A percentile compares a stretch with the other conserved stretches of the same genome.
phyloP scores from a whole-genome alignment of 2,113 vertebrate genomes.

The Tragelaphus buxtoni region DNA sequence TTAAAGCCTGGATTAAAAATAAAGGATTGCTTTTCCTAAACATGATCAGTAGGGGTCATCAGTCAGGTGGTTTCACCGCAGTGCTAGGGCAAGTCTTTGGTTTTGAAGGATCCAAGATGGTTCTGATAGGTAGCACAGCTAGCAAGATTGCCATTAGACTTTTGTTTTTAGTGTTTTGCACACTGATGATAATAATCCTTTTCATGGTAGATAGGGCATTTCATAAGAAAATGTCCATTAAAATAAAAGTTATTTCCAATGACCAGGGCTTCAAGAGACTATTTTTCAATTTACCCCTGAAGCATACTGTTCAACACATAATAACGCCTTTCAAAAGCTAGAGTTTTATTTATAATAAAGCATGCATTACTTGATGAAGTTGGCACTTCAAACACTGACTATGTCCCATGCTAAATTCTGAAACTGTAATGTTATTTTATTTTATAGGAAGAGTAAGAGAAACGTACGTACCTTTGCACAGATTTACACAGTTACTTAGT shows the following conservation, averaged over 20 bases:
- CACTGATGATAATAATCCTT: conserved; percentile 84
- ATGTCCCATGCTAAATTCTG: conserved; percentile 74
- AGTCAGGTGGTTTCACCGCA: conserved; percentile 78
- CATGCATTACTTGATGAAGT: conserved; percentile 78
- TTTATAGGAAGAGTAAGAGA: conserved; percentile 78
- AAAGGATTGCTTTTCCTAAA: conserved; percentile 84
- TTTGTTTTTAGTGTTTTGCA: conserved; percentile 69
- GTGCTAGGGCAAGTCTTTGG: conserved; percentile 96
- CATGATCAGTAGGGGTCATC: conserved; percentile 50
- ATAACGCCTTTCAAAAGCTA: conserved; percentile 78
- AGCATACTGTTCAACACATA: conserved; percentile 69
- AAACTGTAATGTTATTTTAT: conserved; percentile 73
- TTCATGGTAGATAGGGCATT: conserved; percentile 77
- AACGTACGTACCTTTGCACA: conserved; percentile 77
- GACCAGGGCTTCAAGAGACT: conserved; percentile 75
- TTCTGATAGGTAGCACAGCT: conserved; percentile 75
- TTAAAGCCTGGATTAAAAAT: conserved; percentile 83
- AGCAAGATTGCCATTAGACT: conserved; percentile 72
- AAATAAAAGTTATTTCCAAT: conserved; percentile 76
- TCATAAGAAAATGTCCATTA: conserved; percentile 69
- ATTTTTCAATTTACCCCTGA: conserved; percentile 77
- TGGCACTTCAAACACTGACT: conserved; percentile 81
- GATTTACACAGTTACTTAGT: conserved; percentile 68
- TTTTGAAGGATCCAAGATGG: conserved; percentile 87
- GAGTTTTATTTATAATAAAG: conserved; percentile 75